Evolutionary conservation across 2,888 invertebrate genomes (phyloP).

Genomic region (Sesia apiformis): DNA sequence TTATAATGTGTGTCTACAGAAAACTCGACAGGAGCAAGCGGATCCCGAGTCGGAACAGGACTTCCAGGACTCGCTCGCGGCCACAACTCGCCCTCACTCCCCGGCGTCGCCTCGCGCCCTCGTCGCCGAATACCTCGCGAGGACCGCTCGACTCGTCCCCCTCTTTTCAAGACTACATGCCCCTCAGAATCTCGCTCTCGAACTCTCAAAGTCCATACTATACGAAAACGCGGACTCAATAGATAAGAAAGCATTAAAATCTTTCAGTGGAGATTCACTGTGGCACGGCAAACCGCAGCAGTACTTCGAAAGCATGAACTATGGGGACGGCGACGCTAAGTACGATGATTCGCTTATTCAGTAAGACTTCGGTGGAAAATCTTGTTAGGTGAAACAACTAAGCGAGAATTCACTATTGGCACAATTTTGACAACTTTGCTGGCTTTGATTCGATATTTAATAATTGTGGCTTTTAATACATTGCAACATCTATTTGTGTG

Average conservation of each 20-base stretch:
- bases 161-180: constrained; percentile 29
- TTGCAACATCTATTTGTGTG: no score
- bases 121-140: constrained; percentile 53
- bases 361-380: no score
- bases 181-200: constrained; percentile 45
- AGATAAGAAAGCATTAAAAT: constrained; percentile 22
- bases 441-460: no score
- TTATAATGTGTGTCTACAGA: constrained; percentile 13
- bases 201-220: constrained; percentile 39
- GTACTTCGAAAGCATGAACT: constrained; percentile 81
- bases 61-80: constrained; percentile 12
- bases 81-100: neutral
- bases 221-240: constrained; percentile 53
- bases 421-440: no score
- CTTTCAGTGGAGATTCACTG: constrained; percentile 61
- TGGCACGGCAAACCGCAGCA: constrained; percentile 71
- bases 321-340: constrained; percentile 34
- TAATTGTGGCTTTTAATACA: no score
- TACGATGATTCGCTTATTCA: no score
- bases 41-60: constrained; percentile 6
- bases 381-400: no score
- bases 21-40: constrained; percentile 5
- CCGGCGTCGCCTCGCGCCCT: constrained; percentile 12
- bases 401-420: no score
- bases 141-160: constrained; percentile 46